Evolutionary conservation across 2,113 vertebrate species (phyloP).

Genomic region (Chloroceryle aenea): DNA sequence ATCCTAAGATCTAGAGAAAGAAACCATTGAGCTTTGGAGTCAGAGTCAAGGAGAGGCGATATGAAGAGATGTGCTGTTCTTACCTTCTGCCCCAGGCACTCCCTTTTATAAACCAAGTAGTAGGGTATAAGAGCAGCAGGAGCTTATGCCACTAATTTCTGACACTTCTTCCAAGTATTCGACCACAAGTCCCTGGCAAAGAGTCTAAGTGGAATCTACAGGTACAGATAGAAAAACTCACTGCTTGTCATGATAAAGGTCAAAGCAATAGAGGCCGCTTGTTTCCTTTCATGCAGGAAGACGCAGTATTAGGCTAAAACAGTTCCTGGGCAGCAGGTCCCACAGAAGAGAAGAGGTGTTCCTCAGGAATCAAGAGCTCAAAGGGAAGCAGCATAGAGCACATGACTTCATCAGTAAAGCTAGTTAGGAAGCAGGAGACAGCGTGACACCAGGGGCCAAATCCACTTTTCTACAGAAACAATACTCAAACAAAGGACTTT

Average conservation of each 20-base stretch:
- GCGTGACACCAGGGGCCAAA: background rate
- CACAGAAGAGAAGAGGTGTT: background rate
- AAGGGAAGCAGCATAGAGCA: background rate
- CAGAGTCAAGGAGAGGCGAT: background rate
- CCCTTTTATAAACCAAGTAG: background rate
- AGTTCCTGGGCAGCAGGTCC: background rate
- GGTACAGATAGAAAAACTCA: background rate
- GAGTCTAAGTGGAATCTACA: background rate
- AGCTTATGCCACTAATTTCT: background rate
- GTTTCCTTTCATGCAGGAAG: background rate
- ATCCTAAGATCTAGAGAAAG: background rate
- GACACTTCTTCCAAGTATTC: background rate
- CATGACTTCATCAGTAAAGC: background rate
- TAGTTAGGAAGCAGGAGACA: background rate
- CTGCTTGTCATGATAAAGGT: background rate
- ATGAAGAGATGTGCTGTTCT: background rate
- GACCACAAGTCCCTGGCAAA: background rate
- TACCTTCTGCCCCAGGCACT: background rate
- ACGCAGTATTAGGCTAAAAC: background rate
- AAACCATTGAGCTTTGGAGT: background rate
- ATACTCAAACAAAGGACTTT: background rate
- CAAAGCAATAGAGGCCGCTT: background rate
- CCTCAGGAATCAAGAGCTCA: background rate
- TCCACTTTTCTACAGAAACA: background rate
- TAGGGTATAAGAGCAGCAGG: background rate